A percentile compares a stretch with the other conserved stretches of the same genome.
phyloP scores from a whole-genome alignment of 2,113 vertebrate genomes.

The Cathartes aura region DNA sequence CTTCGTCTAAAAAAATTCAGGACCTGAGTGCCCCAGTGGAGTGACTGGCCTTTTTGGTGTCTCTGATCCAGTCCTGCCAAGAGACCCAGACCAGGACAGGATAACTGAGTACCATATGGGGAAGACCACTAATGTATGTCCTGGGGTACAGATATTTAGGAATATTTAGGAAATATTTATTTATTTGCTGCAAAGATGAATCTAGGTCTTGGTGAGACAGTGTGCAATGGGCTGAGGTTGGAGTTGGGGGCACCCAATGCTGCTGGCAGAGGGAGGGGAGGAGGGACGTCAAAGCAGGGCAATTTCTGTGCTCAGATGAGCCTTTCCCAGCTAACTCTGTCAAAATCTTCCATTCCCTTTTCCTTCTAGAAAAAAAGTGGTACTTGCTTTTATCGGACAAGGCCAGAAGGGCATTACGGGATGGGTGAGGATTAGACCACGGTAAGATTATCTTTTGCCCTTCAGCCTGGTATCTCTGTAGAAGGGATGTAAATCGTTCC shows the following conservation, averaged over 20 bases:
- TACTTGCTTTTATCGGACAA: neutral
- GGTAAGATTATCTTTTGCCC: neutral
- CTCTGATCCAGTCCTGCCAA: neutral
- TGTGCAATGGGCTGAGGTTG: neutral
- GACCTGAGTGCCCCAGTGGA: accelerated
- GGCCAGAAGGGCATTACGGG: neutral
- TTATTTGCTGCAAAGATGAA: neutral
- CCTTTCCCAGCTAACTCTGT: neutral
- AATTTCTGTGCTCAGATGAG: neutral
- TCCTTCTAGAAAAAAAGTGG: neutral
- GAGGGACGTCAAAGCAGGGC: neutral
- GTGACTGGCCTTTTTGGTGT: neutral
- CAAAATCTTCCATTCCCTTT: neutral
- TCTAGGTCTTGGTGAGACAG: neutral
- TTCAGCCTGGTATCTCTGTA: neutral
- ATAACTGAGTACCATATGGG: neutral
- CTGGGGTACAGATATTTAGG: neutral
- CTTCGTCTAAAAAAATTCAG: neutral
- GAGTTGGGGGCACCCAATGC: neutral
- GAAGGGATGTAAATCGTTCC: neutral
- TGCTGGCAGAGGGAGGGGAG: neutral
- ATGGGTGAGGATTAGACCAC: neutral
- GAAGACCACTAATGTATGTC: neutral
- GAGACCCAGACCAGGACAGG: neutral
- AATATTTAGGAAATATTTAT: neutral